Conservation (phyloP, 2,888 invertebrate species). For the Conchocele bisecta region DNA sequence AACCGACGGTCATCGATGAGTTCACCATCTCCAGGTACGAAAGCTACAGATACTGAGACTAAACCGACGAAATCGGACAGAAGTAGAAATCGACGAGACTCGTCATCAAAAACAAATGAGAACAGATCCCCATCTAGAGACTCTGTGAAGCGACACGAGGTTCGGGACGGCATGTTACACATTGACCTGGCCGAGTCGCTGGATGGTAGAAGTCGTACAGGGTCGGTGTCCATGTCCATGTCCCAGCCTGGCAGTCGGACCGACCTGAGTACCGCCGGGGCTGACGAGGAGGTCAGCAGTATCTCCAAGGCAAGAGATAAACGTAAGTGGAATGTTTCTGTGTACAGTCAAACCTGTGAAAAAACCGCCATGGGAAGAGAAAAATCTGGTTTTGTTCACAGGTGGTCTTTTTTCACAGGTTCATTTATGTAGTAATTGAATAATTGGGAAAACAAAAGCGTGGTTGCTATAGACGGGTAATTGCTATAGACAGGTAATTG, state of each 20-base stretch:
- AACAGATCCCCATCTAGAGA: constrained; percentile 51
- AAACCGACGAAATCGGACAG: too few species aligned
- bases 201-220: constrained; percentile 50
- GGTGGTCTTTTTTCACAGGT: too few species aligned
- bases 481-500: too few species aligned
- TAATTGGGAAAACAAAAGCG: too few species aligned
- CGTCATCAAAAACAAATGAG: background rate
- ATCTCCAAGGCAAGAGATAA: background rate
- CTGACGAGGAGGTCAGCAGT: constrained; percentile 26
- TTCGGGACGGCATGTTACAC: constrained; percentile 39
- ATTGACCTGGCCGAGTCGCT: constrained; percentile 58
- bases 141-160: constrained; percentile 50
- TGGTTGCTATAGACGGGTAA: too few species aligned
- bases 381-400: too few species aligned
- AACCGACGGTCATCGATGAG: background rate
- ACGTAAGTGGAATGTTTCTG: constrained; percentile 5
- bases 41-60: background rate
- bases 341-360: too few species aligned
- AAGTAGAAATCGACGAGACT: background rate
- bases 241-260: constrained; percentile 68
- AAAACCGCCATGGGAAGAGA: too few species aligned
- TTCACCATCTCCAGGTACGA: background rate
- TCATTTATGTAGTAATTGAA: too few species aligned
- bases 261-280: constrained; percentile 65
- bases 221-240: constrained; percentile 55